Evolutionary conservation across 2,888 invertebrate genomes (phyloP).

Genomic region (Sthenelais limicola): DNA sequence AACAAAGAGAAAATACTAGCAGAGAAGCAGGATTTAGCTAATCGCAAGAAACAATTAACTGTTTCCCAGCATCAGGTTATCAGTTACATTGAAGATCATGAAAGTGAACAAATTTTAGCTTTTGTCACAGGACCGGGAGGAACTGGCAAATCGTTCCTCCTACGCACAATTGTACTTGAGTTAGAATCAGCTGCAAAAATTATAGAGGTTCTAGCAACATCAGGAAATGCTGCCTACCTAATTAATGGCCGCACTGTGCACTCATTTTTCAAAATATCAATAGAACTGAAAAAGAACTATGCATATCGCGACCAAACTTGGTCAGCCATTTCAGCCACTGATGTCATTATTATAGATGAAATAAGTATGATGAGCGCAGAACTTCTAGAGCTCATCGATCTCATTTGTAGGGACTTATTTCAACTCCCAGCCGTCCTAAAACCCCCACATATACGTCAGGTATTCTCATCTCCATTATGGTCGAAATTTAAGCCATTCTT

Average conservation of each 20-base stretch:
- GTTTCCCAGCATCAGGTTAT: neutral
- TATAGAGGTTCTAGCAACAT: slow-evolving; percentile 25
- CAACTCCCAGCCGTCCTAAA: slow-evolving; percentile 13
- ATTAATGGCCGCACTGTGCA: slow-evolving; percentile 17
- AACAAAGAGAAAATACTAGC: slow-evolving; percentile 2
- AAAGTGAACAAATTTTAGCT: neutral
- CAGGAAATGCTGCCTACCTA: slow-evolving; percentile 21
- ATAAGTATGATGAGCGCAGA: slow-evolving; percentile 25
- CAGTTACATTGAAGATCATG: neutral
- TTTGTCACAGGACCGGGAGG: slow-evolving; percentile 30
- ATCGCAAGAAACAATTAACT: neutral
- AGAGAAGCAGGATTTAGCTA: slow-evolving; percentile 6
- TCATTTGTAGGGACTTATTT: slow-evolving; percentile 16
- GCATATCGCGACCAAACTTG: neutral
- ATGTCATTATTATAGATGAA: slow-evolving; percentile 34
- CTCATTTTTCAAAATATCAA: slow-evolving; percentile 1
- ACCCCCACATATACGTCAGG: neutral
- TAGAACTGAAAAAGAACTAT: neutral
- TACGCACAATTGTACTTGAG: slow-evolving; percentile 4
- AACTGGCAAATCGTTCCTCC: slow-evolving; percentile 19
- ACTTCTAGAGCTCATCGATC: slow-evolving; percentile 6
- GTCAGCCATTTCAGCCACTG: slow-evolving; percentile 13
- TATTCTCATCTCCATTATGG: slow-evolving; percentile 11
- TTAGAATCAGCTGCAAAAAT: slow-evolving; percentile 13
- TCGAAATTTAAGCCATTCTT: slow-evolving; percentile 12